A percentile compares a stretch with the other conserved stretches of the same genome.
phyloP scores from a whole-genome alignment of 2,888 invertebrate genomes.

The Microplitis deprimator region DNA sequence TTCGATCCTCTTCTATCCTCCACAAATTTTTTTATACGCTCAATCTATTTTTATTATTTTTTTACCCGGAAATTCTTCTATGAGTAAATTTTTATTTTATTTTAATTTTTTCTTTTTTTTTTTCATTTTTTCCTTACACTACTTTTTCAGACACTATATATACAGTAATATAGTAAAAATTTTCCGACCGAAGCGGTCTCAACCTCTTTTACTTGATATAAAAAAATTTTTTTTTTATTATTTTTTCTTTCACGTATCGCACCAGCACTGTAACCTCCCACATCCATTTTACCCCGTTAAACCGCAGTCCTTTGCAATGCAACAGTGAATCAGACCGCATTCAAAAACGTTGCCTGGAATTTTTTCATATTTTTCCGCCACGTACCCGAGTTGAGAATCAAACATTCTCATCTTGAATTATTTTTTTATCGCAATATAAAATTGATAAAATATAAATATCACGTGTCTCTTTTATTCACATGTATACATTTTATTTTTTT shows the following conservation, averaged over 20 bases:
- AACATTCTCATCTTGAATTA: background rate
- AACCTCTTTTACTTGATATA: background rate
- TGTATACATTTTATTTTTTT: no score
- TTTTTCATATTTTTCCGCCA: background rate
- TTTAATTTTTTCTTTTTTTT: background rate
- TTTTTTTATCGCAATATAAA: background rate
- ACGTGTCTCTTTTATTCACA: background rate
- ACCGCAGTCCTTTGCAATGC: slow-evolving; percentile 44
- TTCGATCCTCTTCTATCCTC: slow-evolving; percentile 16
- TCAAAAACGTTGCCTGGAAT: slow-evolving; percentile 18
- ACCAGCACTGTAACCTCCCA: no score
- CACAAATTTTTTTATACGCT: slow-evolving; percentile 16
- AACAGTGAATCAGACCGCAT: slow-evolving; percentile 20
- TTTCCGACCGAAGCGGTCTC: no score
- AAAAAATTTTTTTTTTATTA: background rate
- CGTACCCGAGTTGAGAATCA: background rate
- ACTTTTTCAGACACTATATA: background rate
- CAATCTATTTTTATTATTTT: slow-evolving; percentile 30
- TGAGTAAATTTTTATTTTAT: slow-evolving; percentile 18
- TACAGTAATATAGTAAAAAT: no score
- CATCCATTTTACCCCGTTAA: slow-evolving; percentile 51
- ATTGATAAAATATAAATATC: slow-evolving; percentile 1
- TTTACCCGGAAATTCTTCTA: background rate
- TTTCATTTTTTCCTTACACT: background rate
- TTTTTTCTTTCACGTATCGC: background rate